Conservation (phyloP, 1,140 invertebrate genomes). For the Plodia interpunctella region DNA sequence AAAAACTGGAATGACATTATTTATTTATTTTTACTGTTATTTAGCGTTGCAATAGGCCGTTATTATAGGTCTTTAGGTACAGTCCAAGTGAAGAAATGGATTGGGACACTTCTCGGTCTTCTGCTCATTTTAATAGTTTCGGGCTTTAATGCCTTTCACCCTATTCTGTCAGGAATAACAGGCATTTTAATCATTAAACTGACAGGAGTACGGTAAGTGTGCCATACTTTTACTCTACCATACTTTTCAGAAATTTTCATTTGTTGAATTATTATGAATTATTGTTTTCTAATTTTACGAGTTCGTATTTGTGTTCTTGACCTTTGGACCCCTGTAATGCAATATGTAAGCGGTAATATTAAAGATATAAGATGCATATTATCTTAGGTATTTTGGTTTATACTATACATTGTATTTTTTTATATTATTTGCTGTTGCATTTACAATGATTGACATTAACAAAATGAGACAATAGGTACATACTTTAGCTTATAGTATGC, state of each 20-base stretch:
- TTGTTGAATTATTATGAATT: not conserved
- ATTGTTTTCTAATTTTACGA: no score
- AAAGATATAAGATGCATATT: no score
- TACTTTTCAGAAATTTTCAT: not conserved
- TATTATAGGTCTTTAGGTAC: slow-evolving; percentile 48
- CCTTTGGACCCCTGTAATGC: no score
- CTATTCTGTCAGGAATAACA: slow-evolving; percentile 48
- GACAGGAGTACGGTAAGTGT: slow-evolving; percentile 45
- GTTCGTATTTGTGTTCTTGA: no score
- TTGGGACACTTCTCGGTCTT: slow-evolving; percentile 50
- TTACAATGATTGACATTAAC: no score
- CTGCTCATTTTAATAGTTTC: slow-evolving; percentile 56
- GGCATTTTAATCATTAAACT: slow-evolving; percentile 56
- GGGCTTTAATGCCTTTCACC: slow-evolving; percentile 55
- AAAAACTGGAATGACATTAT: slow-evolving; percentile 67
- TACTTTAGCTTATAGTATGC: no score
- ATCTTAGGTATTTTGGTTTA: no score
- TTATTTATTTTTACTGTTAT: slow-evolving; percentile 57
- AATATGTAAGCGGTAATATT: no score
- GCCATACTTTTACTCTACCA: not conserved
- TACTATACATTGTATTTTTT: no score
- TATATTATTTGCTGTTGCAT: no score
- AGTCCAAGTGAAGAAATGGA: slow-evolving; percentile 55
- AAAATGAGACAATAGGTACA: no score
- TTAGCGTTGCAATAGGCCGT: slow-evolving; percentile 57